Evolutionary conservation across 2,888 invertebrate genomes (phyloP).

Genomic region (Euclidia mi): DNA sequence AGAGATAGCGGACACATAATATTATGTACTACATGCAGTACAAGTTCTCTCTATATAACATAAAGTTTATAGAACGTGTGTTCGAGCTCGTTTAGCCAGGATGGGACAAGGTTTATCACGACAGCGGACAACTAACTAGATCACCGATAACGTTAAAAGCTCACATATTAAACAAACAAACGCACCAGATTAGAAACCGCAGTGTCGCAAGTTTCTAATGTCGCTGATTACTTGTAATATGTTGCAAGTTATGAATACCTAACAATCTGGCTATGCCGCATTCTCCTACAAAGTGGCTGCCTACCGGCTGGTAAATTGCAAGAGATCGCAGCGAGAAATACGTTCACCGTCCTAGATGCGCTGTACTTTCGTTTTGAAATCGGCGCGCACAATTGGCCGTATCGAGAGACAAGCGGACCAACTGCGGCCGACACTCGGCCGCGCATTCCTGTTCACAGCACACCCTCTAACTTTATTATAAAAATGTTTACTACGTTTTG

Average conservation of each 20-base stretch:
- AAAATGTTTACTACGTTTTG: too few relatives aligned
- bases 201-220: conserved; percentile 71
- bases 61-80: too few relatives aligned
- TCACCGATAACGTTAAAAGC: conserved; percentile 48
- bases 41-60: too few relatives aligned
- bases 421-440: conserved; percentile 73
- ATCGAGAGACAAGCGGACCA: conserved; percentile 83
- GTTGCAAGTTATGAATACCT: conserved; percentile 85
- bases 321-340: conserved; percentile 87
- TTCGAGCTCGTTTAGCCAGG: conserved; percentile 21
- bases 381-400: conserved; percentile 89
- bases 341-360: conserved; percentile 90
- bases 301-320: conserved; percentile 83
- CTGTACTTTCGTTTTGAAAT: conserved; percentile 90
- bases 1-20: too few relatives aligned
- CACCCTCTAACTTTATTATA: conserved; percentile 32
- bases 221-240: conserved; percentile 67
- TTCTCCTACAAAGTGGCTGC: conserved; percentile 78
- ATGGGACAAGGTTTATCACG: conserved; percentile 32
- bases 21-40: too few relatives aligned
- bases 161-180: conserved; percentile 60
- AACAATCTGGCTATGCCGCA: conserved; percentile 80
- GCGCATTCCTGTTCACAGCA: conserved; percentile 70
- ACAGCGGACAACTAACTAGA: conserved; percentile 33
- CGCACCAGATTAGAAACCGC: conserved; percentile 75